Percentiles rank a stretch among this genome's conserved stretches.
Evolutionary conservation across 1,140 invertebrate genomes (phyloP).

Genomic region (Acyrthosiphon pisum): DNA sequence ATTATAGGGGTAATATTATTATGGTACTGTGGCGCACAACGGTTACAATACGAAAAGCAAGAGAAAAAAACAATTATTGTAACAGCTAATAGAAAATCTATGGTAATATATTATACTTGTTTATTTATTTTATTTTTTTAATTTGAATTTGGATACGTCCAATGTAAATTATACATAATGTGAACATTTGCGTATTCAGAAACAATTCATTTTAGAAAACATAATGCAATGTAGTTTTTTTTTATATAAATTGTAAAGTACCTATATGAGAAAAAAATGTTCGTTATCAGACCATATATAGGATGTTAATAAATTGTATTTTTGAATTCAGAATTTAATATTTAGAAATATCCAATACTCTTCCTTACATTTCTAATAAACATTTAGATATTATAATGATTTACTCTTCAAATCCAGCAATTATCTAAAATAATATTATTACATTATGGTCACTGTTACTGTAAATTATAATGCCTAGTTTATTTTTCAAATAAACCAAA

Average conservation of each 20-base stretch:
- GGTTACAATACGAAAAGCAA: not conserved
- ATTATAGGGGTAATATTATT: not conserved
- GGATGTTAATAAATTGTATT: too few species aligned
- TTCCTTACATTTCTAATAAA: not conserved
- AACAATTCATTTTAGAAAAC: not conserved
- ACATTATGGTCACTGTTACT: not conserved
- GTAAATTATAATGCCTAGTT: not conserved
- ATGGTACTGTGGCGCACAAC: not conserved
- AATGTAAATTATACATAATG: not conserved
- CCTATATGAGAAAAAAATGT: not conserved
- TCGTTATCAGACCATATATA: not conserved
- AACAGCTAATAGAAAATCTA: not conserved
- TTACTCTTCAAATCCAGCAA: not conserved
- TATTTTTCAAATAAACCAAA: not conserved
- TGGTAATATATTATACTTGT: not conserved
- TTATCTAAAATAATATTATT: not conserved
- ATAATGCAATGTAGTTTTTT: not conserved
- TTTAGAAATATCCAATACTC: not conserved
- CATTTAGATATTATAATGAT: not conserved
- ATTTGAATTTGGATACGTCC: not conserved
- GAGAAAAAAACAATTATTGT: not conserved
- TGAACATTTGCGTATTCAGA: not conserved
- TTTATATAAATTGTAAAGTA: not conserved
- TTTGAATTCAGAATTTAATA: not conserved
- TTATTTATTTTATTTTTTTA: not conserved